Evolutionary conservation across 2,888 invertebrate species (phyloP), one percentile per base, ranked within the genome.

Genomic region (Tuberolachnus salignus): DNA sequence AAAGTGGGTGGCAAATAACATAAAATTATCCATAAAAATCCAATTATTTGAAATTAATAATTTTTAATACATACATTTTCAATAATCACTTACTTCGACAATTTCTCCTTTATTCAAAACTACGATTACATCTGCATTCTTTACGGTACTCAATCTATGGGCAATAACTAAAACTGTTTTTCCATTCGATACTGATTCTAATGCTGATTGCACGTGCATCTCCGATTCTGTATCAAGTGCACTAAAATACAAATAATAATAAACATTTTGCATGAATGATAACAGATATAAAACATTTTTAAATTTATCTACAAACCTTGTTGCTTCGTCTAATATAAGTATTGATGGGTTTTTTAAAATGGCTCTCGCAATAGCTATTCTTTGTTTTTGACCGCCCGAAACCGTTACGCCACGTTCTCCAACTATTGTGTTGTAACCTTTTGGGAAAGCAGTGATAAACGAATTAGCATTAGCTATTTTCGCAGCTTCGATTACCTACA

Each of bases 131-230:
- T 98, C 95, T 0, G 97, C 97, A 85, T 94, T 92, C 84, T 92
- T 90, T 80, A 98, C 90, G 0, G 98, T 98, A 51, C 95, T 95
- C 80, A 98, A 87, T 42, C 98, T 88, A 85, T 98, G 98, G 3
- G 98, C 98, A 83, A 98, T 97, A 1, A 98, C 92, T n/a, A 98
- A 86, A 0, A 96, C 96, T 0, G 98, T 98, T 80, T 96, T 89
- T 1, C 95, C 94, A 83, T 90, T 89, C 9, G 92, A 90, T 0
- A 93, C 95, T 13, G 89, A 89, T 84, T 97, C 97, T 67, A 98
- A 85, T 0, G 98, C 96, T 59, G 90, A 91, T 84, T 97, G 96
- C 0, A 97, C 97, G 44, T 93, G 88, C 83, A 93, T 90, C 86
- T 98, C 98, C 71, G 96, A 96, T 82, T 95, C 94, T 0, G 95